These are phyloP conservation scores for Platycercus adscitus DNA, from an alignment of 2,113 vertebrate genomes.

Conservation along the genomic window DNA sequence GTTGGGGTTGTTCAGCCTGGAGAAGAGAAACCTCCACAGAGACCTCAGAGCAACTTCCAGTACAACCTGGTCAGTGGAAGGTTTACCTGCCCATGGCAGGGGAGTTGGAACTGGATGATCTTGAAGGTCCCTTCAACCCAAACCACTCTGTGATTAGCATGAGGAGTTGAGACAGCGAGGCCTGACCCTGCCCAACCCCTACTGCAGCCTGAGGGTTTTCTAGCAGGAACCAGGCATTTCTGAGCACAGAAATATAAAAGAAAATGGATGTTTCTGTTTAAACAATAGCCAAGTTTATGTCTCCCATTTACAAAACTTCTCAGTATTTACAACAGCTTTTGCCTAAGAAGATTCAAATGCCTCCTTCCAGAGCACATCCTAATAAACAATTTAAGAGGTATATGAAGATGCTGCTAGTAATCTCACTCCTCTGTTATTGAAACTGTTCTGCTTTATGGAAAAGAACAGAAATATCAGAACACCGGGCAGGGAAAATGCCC, in stretches of 20 bases:
- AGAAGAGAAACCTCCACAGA: not conserved
- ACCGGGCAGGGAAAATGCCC: accelerated
- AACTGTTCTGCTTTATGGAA: not conserved
- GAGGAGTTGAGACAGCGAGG: not conserved
- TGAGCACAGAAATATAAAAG: not conserved
- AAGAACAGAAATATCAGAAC: not conserved
- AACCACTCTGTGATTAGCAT: not conserved
- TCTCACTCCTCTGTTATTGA: accelerated
- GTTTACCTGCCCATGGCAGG: not conserved
- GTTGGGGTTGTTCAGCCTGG: not conserved
- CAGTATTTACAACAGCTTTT: not conserved
- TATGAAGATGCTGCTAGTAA: not conserved
- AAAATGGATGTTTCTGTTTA: not conserved
- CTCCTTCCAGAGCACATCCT: not conserved
- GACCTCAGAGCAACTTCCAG: not conserved
- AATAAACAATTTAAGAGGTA: not conserved
- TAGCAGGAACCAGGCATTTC: not conserved
- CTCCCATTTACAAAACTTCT: not conserved
- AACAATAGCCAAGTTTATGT: not conserved
- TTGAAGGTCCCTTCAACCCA: not conserved
- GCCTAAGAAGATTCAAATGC: not conserved
- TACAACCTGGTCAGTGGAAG: not conserved
- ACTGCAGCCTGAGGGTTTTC: not conserved
- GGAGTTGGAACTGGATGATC: not conserved
- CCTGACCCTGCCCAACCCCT: not conserved